Evolutionary conservation across 2,113 vertebrate genomes (phyloP), one percentile per base, ranked within the genome.

Genomic region (Toxotes jaculatrix): DNA sequence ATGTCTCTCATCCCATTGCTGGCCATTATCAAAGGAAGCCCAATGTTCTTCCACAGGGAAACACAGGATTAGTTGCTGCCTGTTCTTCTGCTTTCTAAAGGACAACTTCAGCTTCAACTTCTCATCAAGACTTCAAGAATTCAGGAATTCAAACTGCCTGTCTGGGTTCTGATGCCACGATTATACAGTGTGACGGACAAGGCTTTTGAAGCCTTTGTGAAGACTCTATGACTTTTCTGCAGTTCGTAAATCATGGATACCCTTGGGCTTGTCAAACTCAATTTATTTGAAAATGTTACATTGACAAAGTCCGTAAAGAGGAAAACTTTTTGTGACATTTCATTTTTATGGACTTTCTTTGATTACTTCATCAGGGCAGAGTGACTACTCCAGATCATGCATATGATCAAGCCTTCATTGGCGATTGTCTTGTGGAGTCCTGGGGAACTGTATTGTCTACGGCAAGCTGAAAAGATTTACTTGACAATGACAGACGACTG

Each of bases 1-100:
- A 85, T 45, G 84, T 80, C 84, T 84, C 75, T 93, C 77, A 87
- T 89, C 88, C 83, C 53, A 60, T 79, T 84, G 78, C 85, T 43
- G 74, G 79, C 42, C 67, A 71, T 81, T 80, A 64, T 79, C 75
- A 77, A 74, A 89, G 72, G 61, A 79, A 89, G 68, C 38, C 64
- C 61, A 73, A 16, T 27, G 85, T 40, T 80, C 71, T 79, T 84
- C 77, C 45, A 9, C 57, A 23, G 66, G 87, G 86, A 85, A 76
- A 77, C 73, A 73, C 21, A 0, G 67, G 80, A 87, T 85, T 83
- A 90, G 65, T 57, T 59, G 59, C 53, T 10, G 60, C 34, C 40
- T 45, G 5, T 57, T 82, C 71, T 65, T 59, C 34, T 76, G 14
- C 60, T 75, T 81, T 77, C 49, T 19, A 38, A n/a, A 34, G 49